Conservation (phyloP, 2,797 vertebrate species). For the Silurus lanzhouensis region DNA sequence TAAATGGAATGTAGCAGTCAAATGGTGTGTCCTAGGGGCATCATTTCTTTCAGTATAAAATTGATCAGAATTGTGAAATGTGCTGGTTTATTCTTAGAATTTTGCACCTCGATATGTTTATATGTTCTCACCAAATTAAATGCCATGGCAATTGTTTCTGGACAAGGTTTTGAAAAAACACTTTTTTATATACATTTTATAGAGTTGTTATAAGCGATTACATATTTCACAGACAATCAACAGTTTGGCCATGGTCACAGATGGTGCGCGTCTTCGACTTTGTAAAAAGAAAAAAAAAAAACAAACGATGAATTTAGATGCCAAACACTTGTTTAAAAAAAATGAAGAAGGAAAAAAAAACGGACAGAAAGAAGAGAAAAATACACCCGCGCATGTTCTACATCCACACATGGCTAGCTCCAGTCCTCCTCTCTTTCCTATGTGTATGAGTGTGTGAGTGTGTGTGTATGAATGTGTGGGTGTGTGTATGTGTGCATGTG, state of each 20-base stretch:
- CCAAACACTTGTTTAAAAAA: conserved; percentile 27
- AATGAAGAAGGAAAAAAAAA: conserved; percentile 35
- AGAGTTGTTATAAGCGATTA: neutral
- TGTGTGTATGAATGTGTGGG: conserved; percentile 28
- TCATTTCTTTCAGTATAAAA: too few relatives aligned
- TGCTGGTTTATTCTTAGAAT: too few relatives aligned
- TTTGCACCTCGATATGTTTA: too few relatives aligned
- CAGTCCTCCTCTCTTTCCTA: conserved; percentile 32
- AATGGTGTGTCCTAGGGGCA: too few relatives aligned
- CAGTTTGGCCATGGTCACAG: neutral
- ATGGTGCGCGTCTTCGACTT: conserved; percentile 11
- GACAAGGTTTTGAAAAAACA: neutral
- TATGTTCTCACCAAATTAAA: neutral
- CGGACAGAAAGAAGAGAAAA: conserved; percentile 28
- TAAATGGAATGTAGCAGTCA: too few relatives aligned
- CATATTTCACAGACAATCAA: neutral
- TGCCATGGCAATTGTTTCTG: neutral
- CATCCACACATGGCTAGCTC: conserved; percentile 44
- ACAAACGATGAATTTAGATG: neutral
- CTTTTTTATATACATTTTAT: neutral
- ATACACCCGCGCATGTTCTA: conserved; percentile 45
- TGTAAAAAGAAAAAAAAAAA: neutral
- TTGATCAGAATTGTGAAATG: too few relatives aligned
- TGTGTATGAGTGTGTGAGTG: conserved; percentile 36
- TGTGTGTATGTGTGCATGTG: conserved; percentile 49